A percentile compares a stretch with the other conserved stretches of the same genome.
Conservation (phyloP, 2,888 invertebrate species). For the Ptychoptera contaminata region DNA sequence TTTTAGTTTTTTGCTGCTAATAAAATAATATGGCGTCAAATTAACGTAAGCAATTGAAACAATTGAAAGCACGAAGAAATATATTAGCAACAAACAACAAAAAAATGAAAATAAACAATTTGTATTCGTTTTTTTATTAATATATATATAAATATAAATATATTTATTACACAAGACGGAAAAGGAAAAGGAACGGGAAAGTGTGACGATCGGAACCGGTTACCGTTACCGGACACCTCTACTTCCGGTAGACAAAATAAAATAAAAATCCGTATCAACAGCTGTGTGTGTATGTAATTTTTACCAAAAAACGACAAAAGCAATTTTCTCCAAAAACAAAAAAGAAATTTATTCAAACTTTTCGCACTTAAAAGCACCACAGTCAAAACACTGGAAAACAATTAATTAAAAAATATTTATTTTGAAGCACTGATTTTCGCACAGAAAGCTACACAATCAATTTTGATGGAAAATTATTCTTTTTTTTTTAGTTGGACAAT, state of each 20-base stretch:
- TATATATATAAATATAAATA: too few species aligned
- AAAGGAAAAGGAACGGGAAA: slow-evolving; percentile 34
- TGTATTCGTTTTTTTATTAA: neutral
- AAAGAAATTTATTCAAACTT: too few species aligned
- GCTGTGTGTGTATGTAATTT: slow-evolving; percentile 3
- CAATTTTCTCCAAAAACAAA: too few species aligned
- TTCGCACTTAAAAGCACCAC: too few species aligned
- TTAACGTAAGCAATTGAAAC: neutral
- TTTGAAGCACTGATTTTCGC: too few species aligned
- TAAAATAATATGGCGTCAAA: neutral
- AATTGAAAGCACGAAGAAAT: neutral
- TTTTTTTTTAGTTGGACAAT: too few species aligned
- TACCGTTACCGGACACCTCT: slow-evolving; percentile 35
- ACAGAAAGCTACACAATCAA: too few species aligned
- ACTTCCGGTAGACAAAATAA: slow-evolving; percentile 26
- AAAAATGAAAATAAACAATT: slow-evolving; percentile 3
- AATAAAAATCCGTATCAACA: slow-evolving; percentile 2
- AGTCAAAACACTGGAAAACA: too few species aligned
- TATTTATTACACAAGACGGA: slow-evolving; percentile 17
- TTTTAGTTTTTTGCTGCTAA: neutral
- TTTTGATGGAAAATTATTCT: too few species aligned
- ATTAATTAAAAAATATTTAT: too few species aligned
- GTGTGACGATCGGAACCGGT: slow-evolving; percentile 34
- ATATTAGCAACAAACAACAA: slow-evolving; percentile 6
- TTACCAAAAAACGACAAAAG: too few species aligned